Evolutionary conservation across 2,888 invertebrate species (phyloP), one percentile per base, ranked within the genome.

Genomic region (Pomacea canaliculata): DNA sequence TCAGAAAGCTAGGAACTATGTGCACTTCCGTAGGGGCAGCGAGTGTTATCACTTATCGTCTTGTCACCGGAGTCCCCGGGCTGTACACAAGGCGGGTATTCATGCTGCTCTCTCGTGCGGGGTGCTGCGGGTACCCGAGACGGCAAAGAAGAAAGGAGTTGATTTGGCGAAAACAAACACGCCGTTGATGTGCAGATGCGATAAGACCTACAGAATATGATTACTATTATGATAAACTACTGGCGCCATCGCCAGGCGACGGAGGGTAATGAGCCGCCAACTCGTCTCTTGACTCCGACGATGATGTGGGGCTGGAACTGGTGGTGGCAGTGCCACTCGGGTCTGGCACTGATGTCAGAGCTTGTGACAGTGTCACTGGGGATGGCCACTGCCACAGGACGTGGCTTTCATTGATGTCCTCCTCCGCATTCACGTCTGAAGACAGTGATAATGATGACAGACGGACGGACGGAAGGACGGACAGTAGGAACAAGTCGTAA

Each of bases 151-250:
- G n/a, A 63, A 27, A 63, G 63, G 63, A 68, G 37, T 19, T 48
- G 48, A 46, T 68, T 68, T 68, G 68, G 49, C 19, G 48, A 13
- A 37, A 46, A 68, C 27, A 68, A 46, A 68, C n/a, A 27, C 37
- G 37, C 27, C 19, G 68, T 48, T 68, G 68, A 68, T 68, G 68
- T 19, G 63, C 18, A 46, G 68, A 27, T n/a, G 19, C 23, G 19
- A 19, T 27, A 46, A 46, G 12, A 68, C 37, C 16, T 37, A 46
- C 37, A 46, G 68, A 27, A 46, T 68, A 68, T 27, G 68, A 68
- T 68, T 27, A 46, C 68, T 68, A 68, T 68, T 68, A 68, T 68
- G 68, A 68, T 68, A 68, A 68, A 68, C 23, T 1, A 13, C n/a
- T 68, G 37, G 68, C 68, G 68, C 68, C 68, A 19, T 27, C n/a